Conservation (phyloP, 2,888 invertebrate genomes). For the Amiota communis region DNA sequence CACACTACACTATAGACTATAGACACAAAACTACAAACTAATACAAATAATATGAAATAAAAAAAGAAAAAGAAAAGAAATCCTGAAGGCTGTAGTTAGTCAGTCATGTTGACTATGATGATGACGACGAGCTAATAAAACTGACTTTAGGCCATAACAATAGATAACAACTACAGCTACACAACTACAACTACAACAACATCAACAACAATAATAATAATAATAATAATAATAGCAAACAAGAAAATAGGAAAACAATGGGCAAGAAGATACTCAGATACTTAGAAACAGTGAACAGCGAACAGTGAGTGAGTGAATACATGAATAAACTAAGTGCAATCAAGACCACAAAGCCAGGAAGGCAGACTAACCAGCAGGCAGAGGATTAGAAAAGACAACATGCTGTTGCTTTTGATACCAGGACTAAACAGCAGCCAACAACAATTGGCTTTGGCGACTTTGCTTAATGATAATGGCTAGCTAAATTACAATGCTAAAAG, state of each 20-base stretch:
- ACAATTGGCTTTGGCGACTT: neutral
- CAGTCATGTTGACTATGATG: neutral
- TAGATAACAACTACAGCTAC: neutral
- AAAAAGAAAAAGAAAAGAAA: neutral
- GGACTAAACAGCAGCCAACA: too few relatives aligned
- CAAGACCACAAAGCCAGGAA: slow-evolving; percentile 4
- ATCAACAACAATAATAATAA: neutral
- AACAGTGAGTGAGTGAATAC: too few relatives aligned
- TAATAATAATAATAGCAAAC: neutral
- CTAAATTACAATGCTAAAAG: slow-evolving; percentile 9
- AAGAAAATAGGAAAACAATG: neutral
- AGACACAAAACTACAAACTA: too few relatives aligned
- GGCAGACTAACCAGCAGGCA: neutral
- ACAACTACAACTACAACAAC: neutral
- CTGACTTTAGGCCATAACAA: slow-evolving; percentile 22
- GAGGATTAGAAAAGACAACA: neutral
- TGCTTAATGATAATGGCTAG: slow-evolving; percentile 15
- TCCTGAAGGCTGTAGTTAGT: neutral
- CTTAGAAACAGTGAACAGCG: too few relatives aligned
- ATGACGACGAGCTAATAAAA: slow-evolving; percentile 16
- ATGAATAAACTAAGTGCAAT: slow-evolving; percentile 4
- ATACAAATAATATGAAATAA: too few relatives aligned
- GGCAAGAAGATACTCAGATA: neutral
- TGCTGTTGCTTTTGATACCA: neutral
- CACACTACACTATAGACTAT: too few relatives aligned